Percentiles rank a stretch among this genome's conserved stretches.
Conservation (phyloP, 2,888 invertebrate species). For the Dioctria linearis region DNA sequence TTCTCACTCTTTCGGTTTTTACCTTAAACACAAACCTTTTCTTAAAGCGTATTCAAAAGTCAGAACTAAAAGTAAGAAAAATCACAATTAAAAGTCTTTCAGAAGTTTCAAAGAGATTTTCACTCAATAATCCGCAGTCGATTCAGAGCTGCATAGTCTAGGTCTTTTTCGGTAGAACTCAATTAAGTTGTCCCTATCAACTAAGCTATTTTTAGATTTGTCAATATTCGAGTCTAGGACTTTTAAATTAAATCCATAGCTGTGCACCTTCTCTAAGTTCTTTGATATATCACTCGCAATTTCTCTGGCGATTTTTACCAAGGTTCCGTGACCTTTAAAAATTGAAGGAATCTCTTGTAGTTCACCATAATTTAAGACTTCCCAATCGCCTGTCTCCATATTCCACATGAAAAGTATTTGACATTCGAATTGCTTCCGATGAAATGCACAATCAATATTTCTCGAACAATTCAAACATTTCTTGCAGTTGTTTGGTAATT, state of each 20-base stretch:
- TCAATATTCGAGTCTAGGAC: slow-evolving; percentile 69
- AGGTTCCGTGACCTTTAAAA: slow-evolving; percentile 58
- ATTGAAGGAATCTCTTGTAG: slow-evolving; percentile 64
- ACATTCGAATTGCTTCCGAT: slow-evolving; percentile 69
- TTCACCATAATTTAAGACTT: slow-evolving; percentile 70
- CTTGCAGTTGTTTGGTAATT: slow-evolving; percentile 61
- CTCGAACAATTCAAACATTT: slow-evolving; percentile 68
- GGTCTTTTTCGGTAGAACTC: slow-evolving; percentile 68
- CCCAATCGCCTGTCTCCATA: slow-evolving; percentile 69
- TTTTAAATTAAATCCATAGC: slow-evolving; percentile 67
- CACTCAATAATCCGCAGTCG: slow-evolving; percentile 18
- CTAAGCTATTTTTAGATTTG: slow-evolving; percentile 68
- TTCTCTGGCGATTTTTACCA: slow-evolving; percentile 66
- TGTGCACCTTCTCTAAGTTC: slow-evolving; percentile 64
- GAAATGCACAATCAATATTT: slow-evolving; percentile 67
- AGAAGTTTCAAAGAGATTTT: slow-evolving; percentile 23
- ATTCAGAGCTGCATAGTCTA: slow-evolving; percentile 30
- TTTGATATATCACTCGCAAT: slow-evolving; percentile 66
- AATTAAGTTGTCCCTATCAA: slow-evolving; percentile 69
- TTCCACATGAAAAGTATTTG: slow-evolving; percentile 71
- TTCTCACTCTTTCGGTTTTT: slow-evolving; percentile 31
- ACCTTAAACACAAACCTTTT: slow-evolving; percentile 31
- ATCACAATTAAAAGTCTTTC: slow-evolving; percentile 51
- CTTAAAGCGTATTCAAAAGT: slow-evolving; percentile 31
- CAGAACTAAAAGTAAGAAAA: slow-evolving; percentile 37